phyloP scores from a whole-genome alignment of 2,888 invertebrate species.

The Lepidocyrtinus sp. region DNA sequence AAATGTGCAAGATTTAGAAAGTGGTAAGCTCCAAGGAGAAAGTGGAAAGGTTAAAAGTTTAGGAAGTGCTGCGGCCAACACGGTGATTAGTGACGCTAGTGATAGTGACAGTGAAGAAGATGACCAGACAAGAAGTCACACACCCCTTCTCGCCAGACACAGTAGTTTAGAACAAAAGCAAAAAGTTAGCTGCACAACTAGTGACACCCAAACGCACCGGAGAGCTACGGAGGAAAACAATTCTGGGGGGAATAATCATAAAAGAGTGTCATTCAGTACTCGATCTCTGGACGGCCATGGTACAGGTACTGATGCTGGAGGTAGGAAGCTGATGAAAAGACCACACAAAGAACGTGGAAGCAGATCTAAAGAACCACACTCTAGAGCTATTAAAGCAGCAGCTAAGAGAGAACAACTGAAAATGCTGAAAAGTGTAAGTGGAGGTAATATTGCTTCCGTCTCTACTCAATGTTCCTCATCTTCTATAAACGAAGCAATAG shows the following conservation, averaged over 20 bases:
- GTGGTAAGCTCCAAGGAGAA: slow-evolving; percentile 2
- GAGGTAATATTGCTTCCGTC: slow-evolving; percentile 31
- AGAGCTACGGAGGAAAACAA: slow-evolving; percentile 47
- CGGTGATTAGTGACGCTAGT: slow-evolving; percentile 64
- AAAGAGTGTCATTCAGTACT: slow-evolving; percentile 68
- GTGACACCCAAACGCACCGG: slow-evolving; percentile 58
- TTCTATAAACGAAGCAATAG: not conserved
- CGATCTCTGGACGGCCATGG: slow-evolving; percentile 59
- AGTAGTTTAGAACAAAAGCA: slow-evolving; percentile 68
- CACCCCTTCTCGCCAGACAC: slow-evolving; percentile 77
- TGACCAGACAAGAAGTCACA: slow-evolving; percentile 79
- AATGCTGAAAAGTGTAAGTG: slow-evolving; percentile 42
- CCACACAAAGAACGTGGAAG: slow-evolving; percentile 36
- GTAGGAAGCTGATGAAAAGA: too few relatives aligned
- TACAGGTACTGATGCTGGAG: not conserved
- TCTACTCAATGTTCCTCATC: not conserved
- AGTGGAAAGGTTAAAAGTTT: slow-evolving; percentile 25
- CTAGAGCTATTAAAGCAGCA: not conserved
- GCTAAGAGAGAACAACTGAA: slow-evolving; percentile 20
- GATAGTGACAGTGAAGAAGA: slow-evolving; percentile 69
- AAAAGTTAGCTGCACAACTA: slow-evolving; percentile 47
- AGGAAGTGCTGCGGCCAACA: slow-evolving; percentile 25
- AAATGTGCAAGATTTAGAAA: too few relatives aligned
- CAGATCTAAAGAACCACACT: not conserved
- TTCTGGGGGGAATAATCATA: slow-evolving; percentile 43